Conservation (phyloP, 1,140 invertebrate species). For the Vanessa tameamea region DNA sequence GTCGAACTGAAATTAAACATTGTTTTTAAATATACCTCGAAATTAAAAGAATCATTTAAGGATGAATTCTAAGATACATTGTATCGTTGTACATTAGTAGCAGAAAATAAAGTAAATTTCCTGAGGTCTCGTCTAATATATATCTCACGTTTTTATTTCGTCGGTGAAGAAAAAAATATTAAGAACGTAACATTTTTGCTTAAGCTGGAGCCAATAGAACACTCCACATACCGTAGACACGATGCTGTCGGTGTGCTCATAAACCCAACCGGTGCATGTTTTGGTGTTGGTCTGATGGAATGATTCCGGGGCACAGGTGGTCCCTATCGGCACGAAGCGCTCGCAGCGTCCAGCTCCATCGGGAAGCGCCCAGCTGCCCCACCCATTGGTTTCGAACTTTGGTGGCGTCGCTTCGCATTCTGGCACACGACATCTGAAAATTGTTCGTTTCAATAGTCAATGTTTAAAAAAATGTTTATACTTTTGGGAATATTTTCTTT, state of each 20-base stretch:
- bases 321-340: slow-evolving; percentile 42
- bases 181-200: too few species aligned
- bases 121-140: too few species aligned
- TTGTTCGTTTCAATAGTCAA: neutral
- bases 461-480: neutral
- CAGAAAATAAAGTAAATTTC: too few species aligned
- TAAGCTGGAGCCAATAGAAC: too few species aligned
- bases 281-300: slow-evolving; percentile 53
- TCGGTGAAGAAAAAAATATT: too few species aligned
- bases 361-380: slow-evolving; percentile 55
- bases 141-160: too few species aligned
- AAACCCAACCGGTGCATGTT: slow-evolving; percentile 55
- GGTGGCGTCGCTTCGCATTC: slow-evolving; percentile 59
- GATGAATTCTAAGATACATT: too few species aligned
- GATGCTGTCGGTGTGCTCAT: slow-evolving; percentile 57
- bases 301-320: slow-evolving; percentile 43
- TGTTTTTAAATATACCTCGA: neutral
- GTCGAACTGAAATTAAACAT: slow-evolving; percentile 56
- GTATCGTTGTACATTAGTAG: too few species aligned
- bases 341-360: slow-evolving; percentile 49
- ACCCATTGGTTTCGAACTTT: slow-evolving; percentile 41
- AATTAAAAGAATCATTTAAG: too few species aligned
- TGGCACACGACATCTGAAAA: slow-evolving; percentile 58
- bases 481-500: neutral
- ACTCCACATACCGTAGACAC: slow-evolving; percentile 50